These are phyloP conservation scores for Scomber scombrus DNA, from an alignment of 2,113 vertebrate genomes.

Conservation along the genomic window DNA sequence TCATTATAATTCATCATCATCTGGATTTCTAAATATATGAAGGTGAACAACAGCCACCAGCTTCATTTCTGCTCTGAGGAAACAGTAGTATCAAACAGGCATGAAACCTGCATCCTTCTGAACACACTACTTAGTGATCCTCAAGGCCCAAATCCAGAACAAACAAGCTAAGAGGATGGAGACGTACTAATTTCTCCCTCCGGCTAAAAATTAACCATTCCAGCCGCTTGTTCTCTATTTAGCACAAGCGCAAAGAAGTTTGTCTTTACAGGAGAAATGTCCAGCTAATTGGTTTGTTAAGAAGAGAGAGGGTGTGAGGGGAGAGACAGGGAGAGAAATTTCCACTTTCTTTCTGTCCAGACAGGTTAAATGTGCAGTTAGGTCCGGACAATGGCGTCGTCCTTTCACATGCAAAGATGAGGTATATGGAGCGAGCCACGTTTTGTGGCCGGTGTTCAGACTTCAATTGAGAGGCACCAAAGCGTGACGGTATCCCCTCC, in stretches of 20 bases:
- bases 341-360: slow-evolving; percentile 76
- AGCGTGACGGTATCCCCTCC: slow-evolving; percentile 76
- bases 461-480: slow-evolving; percentile 81
- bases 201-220: slow-evolving; percentile 39
- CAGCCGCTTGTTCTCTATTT: slow-evolving; percentile 46
- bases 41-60: not conserved
- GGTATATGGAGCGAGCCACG: slow-evolving; percentile 80
- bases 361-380: slow-evolving; percentile 87
- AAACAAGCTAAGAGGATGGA: slow-evolving; percentile 16
- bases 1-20: not conserved
- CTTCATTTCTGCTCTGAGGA: slow-evolving; percentile 2
- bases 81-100: not conserved
- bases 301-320: slow-evolving; percentile 48
- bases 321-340: slow-evolving; percentile 53
- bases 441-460: slow-evolving; percentile 77
- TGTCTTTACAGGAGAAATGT: slow-evolving; percentile 61
- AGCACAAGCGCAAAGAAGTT: slow-evolving; percentile 55
- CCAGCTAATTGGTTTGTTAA: slow-evolving; percentile 85
- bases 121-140: slow-evolving; percentile 1
- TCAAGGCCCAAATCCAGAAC: slow-evolving; percentile 2
- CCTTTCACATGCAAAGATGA: slow-evolving; percentile 84
- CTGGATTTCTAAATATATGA: not conserved
- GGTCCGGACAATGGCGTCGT: slow-evolving; percentile 68
- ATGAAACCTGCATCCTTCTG: slow-evolving; percentile 5
- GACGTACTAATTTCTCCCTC: slow-evolving; percentile 24